Evolutionary conservation across 1,140 invertebrate genomes (phyloP).

Genomic region (Cydia pomonella): DNA sequence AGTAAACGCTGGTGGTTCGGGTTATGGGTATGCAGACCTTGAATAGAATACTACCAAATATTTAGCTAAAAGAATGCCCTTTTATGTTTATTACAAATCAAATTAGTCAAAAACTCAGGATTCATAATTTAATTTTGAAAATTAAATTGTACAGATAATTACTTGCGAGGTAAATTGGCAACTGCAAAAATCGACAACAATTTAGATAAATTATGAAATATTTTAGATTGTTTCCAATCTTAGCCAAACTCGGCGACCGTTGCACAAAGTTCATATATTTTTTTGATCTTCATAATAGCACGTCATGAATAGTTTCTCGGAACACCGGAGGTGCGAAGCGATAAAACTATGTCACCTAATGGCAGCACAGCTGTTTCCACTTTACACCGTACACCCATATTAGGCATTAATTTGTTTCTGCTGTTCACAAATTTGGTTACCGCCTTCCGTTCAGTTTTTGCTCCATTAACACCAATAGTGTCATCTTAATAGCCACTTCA

Average conservation of each 20-base stretch:
- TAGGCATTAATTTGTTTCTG: constrained; percentile 72
- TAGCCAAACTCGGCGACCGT: neutral
- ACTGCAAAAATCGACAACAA: too few species aligned
- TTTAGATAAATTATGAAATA: too few species aligned
- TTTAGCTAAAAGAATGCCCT: too few species aligned
- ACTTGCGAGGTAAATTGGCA: too few species aligned
- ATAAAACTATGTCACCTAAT: constrained; percentile 32
- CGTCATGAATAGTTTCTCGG: neutral
- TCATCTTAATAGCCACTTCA: constrained; percentile 9
- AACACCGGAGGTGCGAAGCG: constrained; percentile 24
- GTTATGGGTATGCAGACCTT: too few species aligned
- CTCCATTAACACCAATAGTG: constrained; percentile 22
- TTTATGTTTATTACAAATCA: too few species aligned
- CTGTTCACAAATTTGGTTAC: constrained; percentile 74
- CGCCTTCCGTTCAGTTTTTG: constrained; percentile 59
- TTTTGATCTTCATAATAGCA: neutral
- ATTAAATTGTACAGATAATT: too few species aligned
- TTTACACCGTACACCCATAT: constrained; percentile 52
- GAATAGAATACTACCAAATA: too few species aligned
- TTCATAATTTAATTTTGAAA: too few species aligned
- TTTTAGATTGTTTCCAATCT: neutral
- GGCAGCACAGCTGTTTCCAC: constrained; percentile 64
- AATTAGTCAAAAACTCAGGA: too few species aligned
- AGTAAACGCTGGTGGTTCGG: neutral
- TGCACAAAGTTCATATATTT: neutral